Base-by-base conservation (phyloP, 1,140 invertebrate species). In the honey bee (Apis mellifera) region DNA sequence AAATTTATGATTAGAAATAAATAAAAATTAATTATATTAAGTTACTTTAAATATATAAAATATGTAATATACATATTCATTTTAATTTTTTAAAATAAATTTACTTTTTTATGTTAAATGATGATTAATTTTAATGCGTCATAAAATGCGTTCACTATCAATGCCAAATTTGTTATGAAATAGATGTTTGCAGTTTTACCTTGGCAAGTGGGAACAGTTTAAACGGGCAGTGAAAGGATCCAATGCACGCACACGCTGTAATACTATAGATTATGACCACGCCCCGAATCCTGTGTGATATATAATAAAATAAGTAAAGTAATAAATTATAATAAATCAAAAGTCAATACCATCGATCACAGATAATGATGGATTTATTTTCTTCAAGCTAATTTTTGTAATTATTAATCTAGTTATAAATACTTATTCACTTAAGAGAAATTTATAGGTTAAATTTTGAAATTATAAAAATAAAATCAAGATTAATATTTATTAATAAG, bases 241-340 rank as follows among this genome's bases (percentile, higher is more conserved):
- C 55, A 76, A 59, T 55, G 64, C 52, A 60, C 15, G 64, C 52
- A 54, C 11, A 50, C 9, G 15, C 57, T 5, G 50, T 23, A 75
- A 68, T 68, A 76, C 21, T 69, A 68, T 55, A 84, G 77, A 76
- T 82, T 86, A 86, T 73, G 65, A 83, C 85, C 84, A 86, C 85
- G 75, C 84, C 84, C 23, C 59, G 64, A 64, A 78, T 84, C 78
- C 57, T 80, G 42, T 60, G 48, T 19, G 32, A 42, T 68, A 78
- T 54, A 17, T 32, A 85, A 89, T 84, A 89, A 88, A 89, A 89
- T 86, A 42, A 42, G n/a, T 42, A 42, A 42, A 42, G 32, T 42
- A 42, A 42, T 7, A 42, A 42, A 7, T 42, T 42, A 42, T 42
- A 42, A 42, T 42, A 42, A 42, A 42, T 42, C 32, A 42, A 42